Evolutionary conservation across 2,888 invertebrate genomes (phyloP), one percentile per base, ranked within the genome.

Genomic region (Hylaea fasciaria): DNA sequence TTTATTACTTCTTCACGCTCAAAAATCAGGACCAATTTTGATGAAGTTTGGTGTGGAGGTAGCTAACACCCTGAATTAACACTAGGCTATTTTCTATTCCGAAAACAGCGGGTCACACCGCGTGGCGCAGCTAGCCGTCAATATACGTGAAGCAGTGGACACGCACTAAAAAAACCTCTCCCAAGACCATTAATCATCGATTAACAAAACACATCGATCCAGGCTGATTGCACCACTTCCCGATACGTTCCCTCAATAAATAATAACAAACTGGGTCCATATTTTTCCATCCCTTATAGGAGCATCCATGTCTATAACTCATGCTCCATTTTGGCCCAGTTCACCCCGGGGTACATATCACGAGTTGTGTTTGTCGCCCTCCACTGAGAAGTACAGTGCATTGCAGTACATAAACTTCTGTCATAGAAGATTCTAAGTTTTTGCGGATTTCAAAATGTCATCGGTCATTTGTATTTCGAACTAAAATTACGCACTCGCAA

Each of bases 261-360:
- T 41, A 51, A 51, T 37, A 35, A 12, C 29, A 40, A 16, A 12
- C 39, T 22, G 41, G 37, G 47, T 48, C 43, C 43, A 55, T 55
- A 55, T 48, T 54, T 54, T 13, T 17, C 43, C 14, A 16, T 56
- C 43, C 45, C 28, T 17, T 43, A 46, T 28, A 53, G 43, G 53
- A 29, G 39, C 52, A 45, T 57, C 39, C n/a, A 41, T 29, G 57
- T 47, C 22, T 41, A 51, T 51, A 47, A 51, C 46, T 57, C 51
- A 57, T 47, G 39, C 39, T 14, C 46, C 39, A 29, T 41, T 57
- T 51, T 51, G 22, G n/a, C 40, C 46, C 13, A 28, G 37, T 46
- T 32, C 22, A 10, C 28, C 14, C 40, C 35, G 43, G 41, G 51
- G 46, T 51, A 57, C 57, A 57, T 57, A 51, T 57, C 51, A 7